These are phyloP conservation scores for Phalacrocorax aristotelis DNA, from an alignment of 2,113 vertebrate species.

Conservation along the genomic window DNA sequence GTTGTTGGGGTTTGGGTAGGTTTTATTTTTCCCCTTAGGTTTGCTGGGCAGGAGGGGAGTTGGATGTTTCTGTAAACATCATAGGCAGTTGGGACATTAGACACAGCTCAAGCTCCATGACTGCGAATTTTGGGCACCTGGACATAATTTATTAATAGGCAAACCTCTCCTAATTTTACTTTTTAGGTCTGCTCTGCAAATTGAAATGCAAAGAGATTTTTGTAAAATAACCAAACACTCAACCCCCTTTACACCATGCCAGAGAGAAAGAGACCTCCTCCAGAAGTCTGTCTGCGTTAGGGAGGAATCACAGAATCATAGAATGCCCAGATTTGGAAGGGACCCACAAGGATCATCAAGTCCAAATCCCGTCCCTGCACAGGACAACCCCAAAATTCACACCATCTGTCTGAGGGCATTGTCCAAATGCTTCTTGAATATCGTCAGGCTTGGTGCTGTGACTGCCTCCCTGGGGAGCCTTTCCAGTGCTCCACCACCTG, in stretches of 20 bases:
- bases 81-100: background rate
- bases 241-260: background rate
- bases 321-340: too few relatives aligned
- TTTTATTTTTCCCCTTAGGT: rapidly evolving
- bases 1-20: background rate
- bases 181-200: background rate
- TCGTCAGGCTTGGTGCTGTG: too few relatives aligned
- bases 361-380: too few relatives aligned
- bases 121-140: background rate
- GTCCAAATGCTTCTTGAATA: too few relatives aligned
- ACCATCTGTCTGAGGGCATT: too few relatives aligned
- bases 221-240: background rate
- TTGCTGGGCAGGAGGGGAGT: background rate
- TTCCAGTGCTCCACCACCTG: too few relatives aligned
- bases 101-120: background rate
- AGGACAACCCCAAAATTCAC: too few relatives aligned
- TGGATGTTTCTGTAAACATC: background rate
- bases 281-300: background rate
- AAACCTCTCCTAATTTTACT: background rate
- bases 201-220: background rate
- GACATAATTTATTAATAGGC: background rate
- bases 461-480: too few relatives aligned
- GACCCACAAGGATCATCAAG: too few relatives aligned
- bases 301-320: background rate
- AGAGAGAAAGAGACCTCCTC: background rate